phyloP scores from a whole-genome alignment of 2,797 vertebrate species.

The Periparus ater region DNA sequence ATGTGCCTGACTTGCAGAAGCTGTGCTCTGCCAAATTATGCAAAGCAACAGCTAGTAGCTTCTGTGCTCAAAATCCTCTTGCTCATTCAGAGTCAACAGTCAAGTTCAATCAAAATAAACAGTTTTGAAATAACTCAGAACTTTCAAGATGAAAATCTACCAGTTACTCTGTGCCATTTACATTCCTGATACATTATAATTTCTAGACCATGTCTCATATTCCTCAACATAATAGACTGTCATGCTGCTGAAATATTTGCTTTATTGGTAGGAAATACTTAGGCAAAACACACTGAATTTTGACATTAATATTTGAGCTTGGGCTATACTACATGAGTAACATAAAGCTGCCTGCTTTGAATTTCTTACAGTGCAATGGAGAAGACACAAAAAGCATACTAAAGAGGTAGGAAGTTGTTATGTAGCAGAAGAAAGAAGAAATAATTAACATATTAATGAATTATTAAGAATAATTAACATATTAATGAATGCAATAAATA shows the following conservation, averaged over 20 bases:
- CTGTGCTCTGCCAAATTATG: background rate
- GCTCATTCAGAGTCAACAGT: background rate
- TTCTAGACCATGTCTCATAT: background rate
- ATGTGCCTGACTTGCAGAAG: background rate
- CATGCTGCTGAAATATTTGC: background rate
- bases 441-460: too few relatives aligned
- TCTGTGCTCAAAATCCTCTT: background rate
- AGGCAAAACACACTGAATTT: background rate
- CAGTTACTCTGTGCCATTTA: background rate
- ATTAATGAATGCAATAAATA: background rate
- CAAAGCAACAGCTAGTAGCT: background rate
- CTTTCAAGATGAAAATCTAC: background rate
- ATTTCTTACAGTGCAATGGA: background rate
- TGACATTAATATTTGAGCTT: background rate
- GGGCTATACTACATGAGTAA: background rate
- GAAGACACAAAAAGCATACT: background rate
- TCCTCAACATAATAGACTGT: background rate
- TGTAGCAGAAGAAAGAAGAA: background rate
- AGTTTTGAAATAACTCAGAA: background rate
- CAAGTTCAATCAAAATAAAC: slow-evolving; percentile 14
- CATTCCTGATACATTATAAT: background rate
- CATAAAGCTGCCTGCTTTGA: background rate
- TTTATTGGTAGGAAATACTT: background rate
- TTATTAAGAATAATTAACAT: background rate
- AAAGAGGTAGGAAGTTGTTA: background rate